Percentiles rank a stretch among this genome's conserved stretches.
These are phyloP conservation scores for Pomacea canaliculata DNA, from an alignment of 2,888 invertebrate species.

Conservation along the genomic window DNA sequence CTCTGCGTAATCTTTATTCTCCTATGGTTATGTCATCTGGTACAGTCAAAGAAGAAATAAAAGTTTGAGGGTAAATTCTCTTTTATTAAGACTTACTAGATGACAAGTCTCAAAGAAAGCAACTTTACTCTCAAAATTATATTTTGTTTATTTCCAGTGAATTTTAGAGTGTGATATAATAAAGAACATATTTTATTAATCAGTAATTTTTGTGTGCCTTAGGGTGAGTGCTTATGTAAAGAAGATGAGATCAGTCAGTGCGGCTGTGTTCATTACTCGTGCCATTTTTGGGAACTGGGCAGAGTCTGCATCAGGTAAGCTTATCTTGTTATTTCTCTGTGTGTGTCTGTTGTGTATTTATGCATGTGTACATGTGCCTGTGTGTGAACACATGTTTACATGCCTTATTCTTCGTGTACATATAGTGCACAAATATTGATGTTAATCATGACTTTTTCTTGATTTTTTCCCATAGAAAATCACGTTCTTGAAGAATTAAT, in stretches of 20 bases:
- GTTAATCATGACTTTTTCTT: not conserved
- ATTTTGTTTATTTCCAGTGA: no score
- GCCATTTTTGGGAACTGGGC: conserved; percentile 55
- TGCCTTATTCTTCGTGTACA: not conserved
- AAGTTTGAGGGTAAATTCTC: no score
- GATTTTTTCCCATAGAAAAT: no score
- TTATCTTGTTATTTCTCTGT: not conserved
- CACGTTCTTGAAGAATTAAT: no score
- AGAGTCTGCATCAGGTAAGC: conserved; percentile 41
- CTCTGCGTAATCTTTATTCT: no score
- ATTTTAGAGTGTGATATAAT: no score
- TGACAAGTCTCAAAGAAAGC: no score
- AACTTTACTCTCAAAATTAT: no score
- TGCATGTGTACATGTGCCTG: not conserved
- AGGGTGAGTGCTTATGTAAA: conserved; percentile 60
- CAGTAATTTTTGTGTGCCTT: conserved; percentile 21
- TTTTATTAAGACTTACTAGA: no score
- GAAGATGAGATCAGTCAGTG: conserved; percentile 55
- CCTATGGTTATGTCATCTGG: no score
- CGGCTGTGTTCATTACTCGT: conserved; percentile 57
- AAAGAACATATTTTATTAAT: no score
- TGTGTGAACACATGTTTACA: not conserved
- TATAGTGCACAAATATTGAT: not conserved
- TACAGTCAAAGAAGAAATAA: no score
- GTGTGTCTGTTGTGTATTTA: not conserved